Percentiles rank a stretch among this genome's conserved stretches.
Conservation (phyloP, 2,113 vertebrate genomes). For the Murina feae region DNA sequence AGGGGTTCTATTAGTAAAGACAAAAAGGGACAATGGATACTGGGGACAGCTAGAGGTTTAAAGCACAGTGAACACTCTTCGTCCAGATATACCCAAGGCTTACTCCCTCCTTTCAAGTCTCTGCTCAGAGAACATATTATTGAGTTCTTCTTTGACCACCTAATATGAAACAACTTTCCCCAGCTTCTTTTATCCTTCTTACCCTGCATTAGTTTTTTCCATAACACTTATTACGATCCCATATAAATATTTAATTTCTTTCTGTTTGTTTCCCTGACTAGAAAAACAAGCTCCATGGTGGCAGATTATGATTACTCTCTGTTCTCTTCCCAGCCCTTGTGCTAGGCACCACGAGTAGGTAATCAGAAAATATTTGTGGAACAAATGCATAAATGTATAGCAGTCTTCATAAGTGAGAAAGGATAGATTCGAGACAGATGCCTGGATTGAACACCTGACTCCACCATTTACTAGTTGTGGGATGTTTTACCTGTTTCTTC, state of each 20-base stretch:
- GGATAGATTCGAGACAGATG: background rate
- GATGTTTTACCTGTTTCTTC: background rate
- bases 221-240: background rate
- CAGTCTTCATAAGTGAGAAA: background rate
- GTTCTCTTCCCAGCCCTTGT: background rate
- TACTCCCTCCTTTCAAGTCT: background rate
- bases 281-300: background rate
- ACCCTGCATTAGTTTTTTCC: background rate
- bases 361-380: constrained; percentile 13
- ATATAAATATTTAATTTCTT: background rate
- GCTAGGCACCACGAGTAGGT: background rate
- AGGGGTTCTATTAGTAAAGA: background rate
- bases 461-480: background rate
- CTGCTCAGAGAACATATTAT: background rate
- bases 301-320: background rate
- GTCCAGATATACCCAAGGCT: background rate
- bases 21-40: background rate
- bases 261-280: background rate
- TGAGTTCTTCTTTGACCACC: background rate
- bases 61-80: background rate
- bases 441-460: background rate
- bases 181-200: background rate
- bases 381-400: constrained; percentile 14
- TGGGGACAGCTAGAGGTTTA: background rate
- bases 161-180: background rate